phyloP scores from a whole-genome alignment of 2,113 vertebrate genomes.

The Himantopus leucocephalus region DNA sequence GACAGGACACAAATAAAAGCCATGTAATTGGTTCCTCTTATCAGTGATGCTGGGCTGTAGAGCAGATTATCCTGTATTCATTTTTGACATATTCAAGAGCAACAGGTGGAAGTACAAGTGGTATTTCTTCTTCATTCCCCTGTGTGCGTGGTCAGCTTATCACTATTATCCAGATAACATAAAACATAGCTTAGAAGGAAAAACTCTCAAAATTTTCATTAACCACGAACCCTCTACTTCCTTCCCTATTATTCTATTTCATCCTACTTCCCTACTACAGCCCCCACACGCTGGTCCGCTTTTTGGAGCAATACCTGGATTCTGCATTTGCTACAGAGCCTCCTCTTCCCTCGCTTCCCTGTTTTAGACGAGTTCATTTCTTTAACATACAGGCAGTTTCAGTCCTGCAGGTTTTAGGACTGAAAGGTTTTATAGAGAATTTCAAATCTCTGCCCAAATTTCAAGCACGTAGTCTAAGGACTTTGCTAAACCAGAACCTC shows the following conservation, averaged over 20 bases:
- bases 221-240: not conserved
- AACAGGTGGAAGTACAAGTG: not conserved
- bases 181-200: not conserved
- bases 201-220: not conserved
- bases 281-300: not conserved
- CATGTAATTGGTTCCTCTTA: not conserved
- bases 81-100: not conserved
- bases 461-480: not conserved
- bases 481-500: not conserved
- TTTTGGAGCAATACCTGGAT: not conserved
- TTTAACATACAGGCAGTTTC: not conserved
- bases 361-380: fast-evolving
- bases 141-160: not conserved
- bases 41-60: not conserved
- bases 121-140: not conserved
- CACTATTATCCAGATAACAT: not conserved
- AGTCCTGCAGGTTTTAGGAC: not conserved
- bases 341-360: not conserved
- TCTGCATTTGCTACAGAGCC: not conserved
- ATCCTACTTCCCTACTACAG: not conserved
- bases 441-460: not conserved
- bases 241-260: not conserved
- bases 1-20: not conserved
- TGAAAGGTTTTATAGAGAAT: not conserved
- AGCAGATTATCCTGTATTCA: not conserved